phyloP scores from a whole-genome alignment of 2,797 vertebrate species.

The Amphiprion clarkii region DNA sequence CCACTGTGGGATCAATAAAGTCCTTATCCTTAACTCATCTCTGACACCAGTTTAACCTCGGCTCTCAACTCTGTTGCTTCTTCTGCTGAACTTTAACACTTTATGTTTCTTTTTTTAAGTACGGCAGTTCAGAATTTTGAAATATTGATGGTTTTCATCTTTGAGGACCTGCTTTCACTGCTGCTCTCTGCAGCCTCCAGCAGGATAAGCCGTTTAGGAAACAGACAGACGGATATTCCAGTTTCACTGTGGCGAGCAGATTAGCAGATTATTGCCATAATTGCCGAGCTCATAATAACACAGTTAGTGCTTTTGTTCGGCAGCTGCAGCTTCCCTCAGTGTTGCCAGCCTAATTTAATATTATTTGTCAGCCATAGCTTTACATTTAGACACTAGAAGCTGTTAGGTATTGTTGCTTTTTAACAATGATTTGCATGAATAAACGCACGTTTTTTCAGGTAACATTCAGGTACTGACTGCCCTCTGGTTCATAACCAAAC shows the following conservation, averaged over 20 bases:
- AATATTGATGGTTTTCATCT: no score
- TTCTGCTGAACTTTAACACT: no score
- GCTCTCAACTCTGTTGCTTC: background rate
- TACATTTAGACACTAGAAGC: conserved; percentile 9
- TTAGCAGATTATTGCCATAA: conserved; percentile 70
- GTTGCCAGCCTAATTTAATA: conserved; percentile 32
- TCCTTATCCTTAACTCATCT: background rate
- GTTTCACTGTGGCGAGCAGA: conserved; percentile 58
- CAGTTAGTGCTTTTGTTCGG: conserved; percentile 34
- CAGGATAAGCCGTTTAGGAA: conserved; percentile 59
- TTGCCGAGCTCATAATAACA: conserved; percentile 49
- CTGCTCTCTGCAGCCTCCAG: conserved; percentile 8
- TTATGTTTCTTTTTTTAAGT: no score
- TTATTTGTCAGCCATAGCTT: conserved; percentile 28
- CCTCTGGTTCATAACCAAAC: background rate
- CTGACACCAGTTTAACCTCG: background rate
- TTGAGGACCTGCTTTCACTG: background rate
- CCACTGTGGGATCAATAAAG: no score
- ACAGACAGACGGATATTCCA: conserved; percentile 53
- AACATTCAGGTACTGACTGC: no score
- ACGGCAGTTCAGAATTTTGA: no score
- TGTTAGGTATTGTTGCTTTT: conserved; percentile 6
- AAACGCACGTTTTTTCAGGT: background rate
- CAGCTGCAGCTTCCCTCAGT: conserved; percentile 7
- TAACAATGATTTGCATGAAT: background rate